A percentile compares a stretch with the other conserved stretches of the same genome.
Conservation (phyloP, 2,888 invertebrate genomes). For the Heteropelma amictum region DNA sequence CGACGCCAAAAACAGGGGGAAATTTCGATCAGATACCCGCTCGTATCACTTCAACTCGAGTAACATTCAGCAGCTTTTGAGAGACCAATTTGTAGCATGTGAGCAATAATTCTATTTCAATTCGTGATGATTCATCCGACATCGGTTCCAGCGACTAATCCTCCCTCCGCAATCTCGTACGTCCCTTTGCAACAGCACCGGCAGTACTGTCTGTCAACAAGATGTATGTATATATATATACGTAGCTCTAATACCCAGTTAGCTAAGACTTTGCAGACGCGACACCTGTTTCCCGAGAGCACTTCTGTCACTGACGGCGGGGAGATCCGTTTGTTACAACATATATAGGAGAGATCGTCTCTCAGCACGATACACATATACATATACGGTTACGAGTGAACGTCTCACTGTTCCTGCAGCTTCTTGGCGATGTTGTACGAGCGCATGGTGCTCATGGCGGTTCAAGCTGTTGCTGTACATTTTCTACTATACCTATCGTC, state of each 20-base stretch:
- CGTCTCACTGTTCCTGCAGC: conserved; percentile 4
- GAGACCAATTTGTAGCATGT: neutral
- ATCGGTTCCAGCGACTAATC: conserved; percentile 24
- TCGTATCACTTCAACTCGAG: neutral
- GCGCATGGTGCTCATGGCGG: conserved; percentile 36
- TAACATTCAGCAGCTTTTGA: neutral
- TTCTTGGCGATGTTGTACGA: conserved; percentile 15
- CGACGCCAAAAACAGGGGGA: too few relatives aligned
- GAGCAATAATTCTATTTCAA: conserved; percentile 14
- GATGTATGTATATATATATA: neutral
- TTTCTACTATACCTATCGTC: neutral
- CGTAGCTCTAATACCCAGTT: conserved; percentile 4
- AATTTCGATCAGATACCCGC: too few relatives aligned
- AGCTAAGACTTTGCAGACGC: conserved; percentile 60
- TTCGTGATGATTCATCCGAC: conserved; percentile 4
- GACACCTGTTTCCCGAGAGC: conserved; percentile 67
- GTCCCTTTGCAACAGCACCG: conserved; percentile 15
- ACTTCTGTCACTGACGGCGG: conserved; percentile 64
- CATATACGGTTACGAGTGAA: conserved; percentile 8
- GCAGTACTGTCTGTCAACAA: neutral
- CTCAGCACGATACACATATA: conserved; percentile 53
- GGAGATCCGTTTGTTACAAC: conserved; percentile 67
- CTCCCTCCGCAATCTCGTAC: conserved; percentile 30
- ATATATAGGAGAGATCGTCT: conserved; percentile 59
- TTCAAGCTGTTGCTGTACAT: conserved; percentile 7